Evolutionary conservation across 2,797 vertebrate genomes (phyloP), one percentile per base, ranked within the genome.

Genomic region (Rhinichthys osculus): DNA sequence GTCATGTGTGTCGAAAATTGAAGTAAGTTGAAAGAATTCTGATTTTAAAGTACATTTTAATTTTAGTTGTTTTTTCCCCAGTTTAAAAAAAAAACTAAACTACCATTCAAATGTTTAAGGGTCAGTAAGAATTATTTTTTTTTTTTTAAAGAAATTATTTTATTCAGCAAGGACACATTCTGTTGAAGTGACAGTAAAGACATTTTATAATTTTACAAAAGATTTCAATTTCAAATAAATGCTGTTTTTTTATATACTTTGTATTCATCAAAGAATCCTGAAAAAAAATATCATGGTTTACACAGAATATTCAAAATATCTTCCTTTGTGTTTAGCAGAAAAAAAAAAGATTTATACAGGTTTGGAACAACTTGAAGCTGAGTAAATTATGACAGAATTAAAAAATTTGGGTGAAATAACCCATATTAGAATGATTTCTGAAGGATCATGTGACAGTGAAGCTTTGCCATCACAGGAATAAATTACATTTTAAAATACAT

Each of bases 1-100:
- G 98, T 72, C 98, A 99, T 1, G 98, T 99, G 73, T 99, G 97
- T 94, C 97, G 98, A 90, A 99, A 99, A 93, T 94, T 99, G 42
- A 99, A 99, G 98, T 99, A 95, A 97, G 98, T 94, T 54, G 4
- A 80, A 73, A 81, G 21, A 13, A 42, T 67, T 47, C 40, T 44
- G 19, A 21, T 54, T 16, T 79, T 6, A 19, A 4, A 23, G 8
- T 54, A 17, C 11, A 3, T 57, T 54, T 70, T 35, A 38, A 7
- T 69, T 44, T 81, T 33, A 67, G 27, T 81, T 47, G 50, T 81
- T 54, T 19, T 77, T 35, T 7, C 1, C 44, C 44, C 13, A 44
- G 44, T 44, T 4, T 5, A 47, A 47, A 47, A 13, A 44, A 42
- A 9, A 11, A 44, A 13, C 14, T 47, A 19, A 27, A 17, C 27